Evolutionary conservation across 2,888 invertebrate genomes (phyloP), one percentile per base, ranked within the genome.

Genomic region (Masnerella sp.): DNA sequence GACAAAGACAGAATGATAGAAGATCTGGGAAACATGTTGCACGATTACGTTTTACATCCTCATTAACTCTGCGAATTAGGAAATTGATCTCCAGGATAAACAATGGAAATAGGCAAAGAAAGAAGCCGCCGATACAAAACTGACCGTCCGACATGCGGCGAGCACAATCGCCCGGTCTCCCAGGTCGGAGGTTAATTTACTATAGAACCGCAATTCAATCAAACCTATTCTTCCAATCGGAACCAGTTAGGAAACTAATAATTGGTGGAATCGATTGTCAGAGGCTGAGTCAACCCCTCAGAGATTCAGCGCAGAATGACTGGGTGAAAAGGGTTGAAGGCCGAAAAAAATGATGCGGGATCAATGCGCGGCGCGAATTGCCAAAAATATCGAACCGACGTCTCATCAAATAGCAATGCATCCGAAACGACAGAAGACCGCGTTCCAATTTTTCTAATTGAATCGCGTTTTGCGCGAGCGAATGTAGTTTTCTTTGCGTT

Each of bases 201-300:
- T 78, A 81, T 79, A 80, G 80, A 81, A 79, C 80, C 77, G 76
- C 80, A 81, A 82, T 83, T 83, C 82, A 82, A 84, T 83, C 81
- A 79, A 82, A 81, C 76, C 80, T 80, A 83, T 83, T 84, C 82
- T 83, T 83, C 79, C 82, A 79, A 82, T 82, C 81, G 77, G 77
- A 75, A 82, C 79, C 82, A 80, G 83, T 84, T 82, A 81, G 83
- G 80, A 82, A 83, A 83, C 83, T 84, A 83, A 83, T 84, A 83
- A 84, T 83, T 83, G 84, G 82, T 80, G 80, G 78, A 80, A 84
- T 83, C 82, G 81, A 83, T 83, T 79, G 81, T 72, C 70, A 52
- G 69, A 54, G 70, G 49, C 65, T 72, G 75, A 75, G 65, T 71
- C 68, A 71, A 76, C 58, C 65, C 69, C 74, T 69, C 51, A 17